Evolutionary conservation across 2,113 vertebrate species (phyloP).

Genomic region (Platysteira castanea): DNA sequence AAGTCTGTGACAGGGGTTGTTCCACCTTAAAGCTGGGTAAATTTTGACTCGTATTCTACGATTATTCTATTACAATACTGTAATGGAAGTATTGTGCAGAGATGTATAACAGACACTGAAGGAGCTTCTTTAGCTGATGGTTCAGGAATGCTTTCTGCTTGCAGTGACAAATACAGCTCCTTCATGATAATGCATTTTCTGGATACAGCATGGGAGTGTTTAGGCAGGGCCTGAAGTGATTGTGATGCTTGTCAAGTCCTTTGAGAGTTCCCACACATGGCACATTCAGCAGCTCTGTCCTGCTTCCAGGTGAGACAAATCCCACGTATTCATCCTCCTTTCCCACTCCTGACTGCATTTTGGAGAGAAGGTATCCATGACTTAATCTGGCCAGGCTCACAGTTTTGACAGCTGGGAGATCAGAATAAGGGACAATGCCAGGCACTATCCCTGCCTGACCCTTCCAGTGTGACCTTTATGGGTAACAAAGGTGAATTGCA

Average conservation of each 20-base stretch:
- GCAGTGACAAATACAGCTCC: background rate
- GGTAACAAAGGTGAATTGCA: background rate
- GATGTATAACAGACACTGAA: background rate
- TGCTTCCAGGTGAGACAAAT: background rate
- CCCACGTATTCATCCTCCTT: too few relatives aligned
- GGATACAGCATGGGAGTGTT: background rate
- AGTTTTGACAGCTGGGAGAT: background rate
- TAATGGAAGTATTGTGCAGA: background rate
- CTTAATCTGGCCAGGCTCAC: background rate
- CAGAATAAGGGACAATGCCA: background rate
- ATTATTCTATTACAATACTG: background rate
- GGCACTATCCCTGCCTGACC: background rate
- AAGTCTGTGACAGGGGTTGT: background rate
- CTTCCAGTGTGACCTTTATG: background rate
- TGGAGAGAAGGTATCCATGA: background rate
- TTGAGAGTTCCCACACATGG: fast-evolving
- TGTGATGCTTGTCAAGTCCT: background rate
- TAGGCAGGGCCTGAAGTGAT: background rate
- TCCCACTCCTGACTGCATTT: background rate
- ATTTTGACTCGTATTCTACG: background rate
- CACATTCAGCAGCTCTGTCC: background rate
- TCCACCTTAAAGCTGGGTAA: background rate
- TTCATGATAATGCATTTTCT: background rate
- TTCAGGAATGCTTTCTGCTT: background rate
- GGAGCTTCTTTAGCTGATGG: background rate